Base-by-base conservation (phyloP, 2,113 vertebrate genomes). In the Tapirus terrestris region DNA sequence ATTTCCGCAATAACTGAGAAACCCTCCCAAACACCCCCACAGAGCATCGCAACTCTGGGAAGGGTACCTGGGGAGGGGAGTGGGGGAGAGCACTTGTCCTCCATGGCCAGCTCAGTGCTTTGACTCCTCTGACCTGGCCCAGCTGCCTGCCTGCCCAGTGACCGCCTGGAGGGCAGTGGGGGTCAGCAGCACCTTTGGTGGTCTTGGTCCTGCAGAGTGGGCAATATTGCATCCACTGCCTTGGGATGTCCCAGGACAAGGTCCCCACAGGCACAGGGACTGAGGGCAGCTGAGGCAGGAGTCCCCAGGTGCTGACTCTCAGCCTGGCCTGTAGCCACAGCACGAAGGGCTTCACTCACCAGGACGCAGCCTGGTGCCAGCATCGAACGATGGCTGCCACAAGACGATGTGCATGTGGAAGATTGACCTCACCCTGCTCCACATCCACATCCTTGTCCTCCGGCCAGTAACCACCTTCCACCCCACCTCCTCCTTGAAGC, bases 61-160 rank as follows among this genome's bases (percentile, higher is more conserved):
- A 7, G 20, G 16, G 51, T 6, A 1, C 53, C 0, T 5, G 56
- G 31, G 3, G 9, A 36, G 60, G 3, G 10, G 18, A 16, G 1
- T 3, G 2, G 1, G 36, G 5, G 18, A 2, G 23, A 21, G 25
- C 29, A 8, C 4, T 36, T 27, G 1, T 53, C 75, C 12, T 51
- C 17, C 33, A 0, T 14, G 21, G 61, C 17, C 58, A 45, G 48
- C 86, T 65, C 51, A 11, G 2, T 20, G 65, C 89, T 48, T 23
- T 80, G 67, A 8, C 25, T 29, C 67, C 29, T 68, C 58, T 33
- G 9, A 27, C 31, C 43, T 3, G 45, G 36, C 56, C 25, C 25
- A 31, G 9, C 51, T 60, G 61, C 51, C 63, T 16, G 10, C 18
- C 73, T 65, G 10, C 53, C 39, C 21, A 8, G 29, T 7, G 23